phyloP scores from a whole-genome alignment of 2,888 invertebrate genomes.

The Meliscaeva auricollis region DNA sequence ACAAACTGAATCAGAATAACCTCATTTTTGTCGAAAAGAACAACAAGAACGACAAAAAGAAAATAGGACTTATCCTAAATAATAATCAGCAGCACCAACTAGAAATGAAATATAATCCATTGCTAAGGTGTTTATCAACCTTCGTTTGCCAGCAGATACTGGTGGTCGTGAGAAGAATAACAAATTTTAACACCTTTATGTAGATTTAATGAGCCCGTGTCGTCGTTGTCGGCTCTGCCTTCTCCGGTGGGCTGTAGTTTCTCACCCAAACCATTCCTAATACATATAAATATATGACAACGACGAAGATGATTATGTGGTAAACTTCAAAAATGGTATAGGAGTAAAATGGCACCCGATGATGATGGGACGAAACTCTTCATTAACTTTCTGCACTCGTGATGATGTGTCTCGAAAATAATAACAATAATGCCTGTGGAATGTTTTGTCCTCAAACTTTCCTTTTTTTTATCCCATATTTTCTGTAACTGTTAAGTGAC shows the following conservation, averaged over 20 bases:
- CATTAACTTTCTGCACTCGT: not conserved
- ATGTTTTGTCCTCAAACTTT: conserved; percentile 1
- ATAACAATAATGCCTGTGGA: not conserved
- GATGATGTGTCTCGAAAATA: conserved; percentile 3
- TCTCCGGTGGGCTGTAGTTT: not conserved
- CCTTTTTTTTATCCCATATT: not conserved
- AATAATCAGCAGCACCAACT: not conserved
- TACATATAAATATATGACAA: conserved; percentile 15
- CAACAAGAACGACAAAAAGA: not conserved
- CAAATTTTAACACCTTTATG: conserved; percentile 71
- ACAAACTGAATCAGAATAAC: conserved; percentile 29
- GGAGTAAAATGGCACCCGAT: not conserved
- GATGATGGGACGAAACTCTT: not conserved
- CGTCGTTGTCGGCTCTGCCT: not conserved
- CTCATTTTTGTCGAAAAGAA: not conserved
- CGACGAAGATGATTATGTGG: conserved; percentile 55
- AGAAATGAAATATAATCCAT: conserved; percentile 1
- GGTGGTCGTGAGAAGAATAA: conserved; percentile 54
- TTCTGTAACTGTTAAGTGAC: conserved; percentile 21
- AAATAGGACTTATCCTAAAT: conserved; percentile 1
- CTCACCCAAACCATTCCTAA: conserved; percentile 13
- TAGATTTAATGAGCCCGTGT: conserved; percentile 65
- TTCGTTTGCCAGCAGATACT: conserved; percentile 29
- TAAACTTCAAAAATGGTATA: conserved; percentile 7
- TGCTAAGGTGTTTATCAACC: not conserved